These are phyloP conservation scores for Trididemnum clinides DNA, from an alignment of 23 tunicate species.

Conservation along the genomic window DNA sequence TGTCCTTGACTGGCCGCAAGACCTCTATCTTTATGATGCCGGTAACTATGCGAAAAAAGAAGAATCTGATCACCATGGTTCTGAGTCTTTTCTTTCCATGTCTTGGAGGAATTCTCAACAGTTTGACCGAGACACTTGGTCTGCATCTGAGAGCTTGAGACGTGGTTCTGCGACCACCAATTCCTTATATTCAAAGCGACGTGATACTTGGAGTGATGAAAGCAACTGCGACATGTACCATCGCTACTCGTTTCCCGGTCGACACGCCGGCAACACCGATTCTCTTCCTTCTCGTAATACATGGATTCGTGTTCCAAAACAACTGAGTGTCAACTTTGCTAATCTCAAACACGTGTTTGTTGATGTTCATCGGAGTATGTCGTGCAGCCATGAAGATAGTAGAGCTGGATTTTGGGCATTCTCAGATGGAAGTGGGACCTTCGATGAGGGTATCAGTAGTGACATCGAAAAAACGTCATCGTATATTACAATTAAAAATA, in stretches of 20 bases:
- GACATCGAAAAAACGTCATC: background rate
- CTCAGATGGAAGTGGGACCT: background rate
- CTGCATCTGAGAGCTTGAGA: background rate
- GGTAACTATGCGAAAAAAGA: background rate
- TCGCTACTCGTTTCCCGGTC: background rate
- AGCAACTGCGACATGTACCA: background rate
- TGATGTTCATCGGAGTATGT: slow-evolving; percentile 46
- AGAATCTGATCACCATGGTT: background rate
- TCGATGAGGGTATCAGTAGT: background rate
- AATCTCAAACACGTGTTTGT: slow-evolving; percentile 46
- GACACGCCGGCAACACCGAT: background rate
- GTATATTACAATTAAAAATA: background rate
- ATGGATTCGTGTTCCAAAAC: background rate
- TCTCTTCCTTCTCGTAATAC: background rate
- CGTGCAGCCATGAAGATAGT: slow-evolving; percentile 28
- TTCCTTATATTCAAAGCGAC: background rate
- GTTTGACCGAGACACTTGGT: background rate
- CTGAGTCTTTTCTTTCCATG: background rate
- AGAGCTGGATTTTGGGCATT: slow-evolving; percentile 1
- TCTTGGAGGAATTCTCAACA: background rate
- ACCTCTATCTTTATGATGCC: slow-evolving; percentile 6
- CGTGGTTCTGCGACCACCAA: background rate
- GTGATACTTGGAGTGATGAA: slow-evolving; percentile 18
- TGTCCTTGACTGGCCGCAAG: background rate
- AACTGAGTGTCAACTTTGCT: slow-evolving; percentile 8